A percentile compares a stretch with the other conserved stretches of the same genome.
These are phyloP conservation scores for Himalopsyche tibetana DNA, from an alignment of 2,888 invertebrate species.

Conservation along the genomic window DNA sequence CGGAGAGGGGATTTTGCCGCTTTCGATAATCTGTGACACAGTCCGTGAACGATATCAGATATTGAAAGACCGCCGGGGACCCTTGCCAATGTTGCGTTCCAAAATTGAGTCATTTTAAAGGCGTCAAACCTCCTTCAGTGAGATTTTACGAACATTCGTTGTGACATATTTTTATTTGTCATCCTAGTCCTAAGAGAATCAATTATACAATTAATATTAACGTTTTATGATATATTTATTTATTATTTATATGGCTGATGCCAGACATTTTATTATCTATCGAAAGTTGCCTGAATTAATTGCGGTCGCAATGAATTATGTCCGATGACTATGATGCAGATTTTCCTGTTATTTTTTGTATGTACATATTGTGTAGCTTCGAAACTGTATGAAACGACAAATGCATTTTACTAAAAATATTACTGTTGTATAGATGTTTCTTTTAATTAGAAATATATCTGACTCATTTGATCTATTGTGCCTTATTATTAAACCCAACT, in stretches of 20 bases:
- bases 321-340: not conserved
- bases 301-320: constrained; percentile 2
- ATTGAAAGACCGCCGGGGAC: not conserved
- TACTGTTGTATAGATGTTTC: constrained; percentile 65
- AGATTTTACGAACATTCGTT: constrained; percentile 4
- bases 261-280: constrained; percentile 19
- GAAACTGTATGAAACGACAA: constrained; percentile 53
- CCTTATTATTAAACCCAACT: not conserved
- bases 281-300: not conserved
- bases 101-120: not conserved
- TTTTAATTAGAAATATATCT: constrained; percentile 65
- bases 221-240: constrained; percentile 61
- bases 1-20: constrained; percentile 76
- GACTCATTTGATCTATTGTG: constrained; percentile 58
- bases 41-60: not conserved
- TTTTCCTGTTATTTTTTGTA: constrained; percentile 40
- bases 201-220: constrained; percentile 62
- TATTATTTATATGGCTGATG: constrained; percentile 48
- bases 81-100: constrained; percentile 32
- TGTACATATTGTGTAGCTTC: constrained; percentile 28
- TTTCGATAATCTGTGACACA: constrained; percentile 72
- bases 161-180: constrained; percentile 59
- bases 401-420: constrained; percentile 58
- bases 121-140: not conserved
- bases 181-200: constrained; percentile 60